A percentile compares a stretch with the other conserved stretches of the same genome.
Evolutionary conservation across 2,113 vertebrate genomes (phyloP).

Genomic region (Myiagra hebetior): DNA sequence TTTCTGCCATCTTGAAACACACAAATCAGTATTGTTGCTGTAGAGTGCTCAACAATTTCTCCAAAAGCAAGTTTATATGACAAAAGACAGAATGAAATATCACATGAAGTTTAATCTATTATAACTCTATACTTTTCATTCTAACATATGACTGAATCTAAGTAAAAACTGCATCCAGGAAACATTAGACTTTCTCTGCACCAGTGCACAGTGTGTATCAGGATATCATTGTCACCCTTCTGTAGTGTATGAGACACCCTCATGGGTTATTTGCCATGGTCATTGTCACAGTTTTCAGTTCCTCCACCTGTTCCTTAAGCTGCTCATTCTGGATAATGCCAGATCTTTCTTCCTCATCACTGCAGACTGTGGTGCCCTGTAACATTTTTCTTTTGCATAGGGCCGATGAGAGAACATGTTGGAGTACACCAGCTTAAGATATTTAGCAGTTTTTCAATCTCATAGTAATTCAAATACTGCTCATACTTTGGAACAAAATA

Average conservation of each 20-base stretch:
- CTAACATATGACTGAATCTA: not conserved
- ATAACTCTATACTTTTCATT: not conserved
- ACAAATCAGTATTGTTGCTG: not conserved
- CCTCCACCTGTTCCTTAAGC: not conserved
- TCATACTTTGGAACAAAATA: not conserved
- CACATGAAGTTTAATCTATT: not conserved
- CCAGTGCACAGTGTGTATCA: not conserved
- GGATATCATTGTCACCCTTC: not conserved
- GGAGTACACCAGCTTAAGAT: not conserved
- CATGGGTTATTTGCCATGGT: not conserved
- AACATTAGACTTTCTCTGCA: not conserved
- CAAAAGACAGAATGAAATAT: not conserved
- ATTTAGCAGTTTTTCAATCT: not conserved
- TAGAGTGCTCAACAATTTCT: not conserved
- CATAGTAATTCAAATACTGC: not conserved
- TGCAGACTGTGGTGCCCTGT: not conserved
- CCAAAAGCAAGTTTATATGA: not conserved
- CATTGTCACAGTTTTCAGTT: not conserved
- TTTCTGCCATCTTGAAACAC: not conserved
- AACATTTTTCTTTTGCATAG: not conserved
- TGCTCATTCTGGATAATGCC: not conserved
- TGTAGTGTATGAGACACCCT: not conserved
- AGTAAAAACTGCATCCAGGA: not conserved
- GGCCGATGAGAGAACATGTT: fast-evolving
- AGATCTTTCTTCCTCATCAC: not conserved